Evolutionary conservation across 1,140 invertebrate genomes (phyloP).

Genomic region (Choristoneura fumiferana): DNA sequence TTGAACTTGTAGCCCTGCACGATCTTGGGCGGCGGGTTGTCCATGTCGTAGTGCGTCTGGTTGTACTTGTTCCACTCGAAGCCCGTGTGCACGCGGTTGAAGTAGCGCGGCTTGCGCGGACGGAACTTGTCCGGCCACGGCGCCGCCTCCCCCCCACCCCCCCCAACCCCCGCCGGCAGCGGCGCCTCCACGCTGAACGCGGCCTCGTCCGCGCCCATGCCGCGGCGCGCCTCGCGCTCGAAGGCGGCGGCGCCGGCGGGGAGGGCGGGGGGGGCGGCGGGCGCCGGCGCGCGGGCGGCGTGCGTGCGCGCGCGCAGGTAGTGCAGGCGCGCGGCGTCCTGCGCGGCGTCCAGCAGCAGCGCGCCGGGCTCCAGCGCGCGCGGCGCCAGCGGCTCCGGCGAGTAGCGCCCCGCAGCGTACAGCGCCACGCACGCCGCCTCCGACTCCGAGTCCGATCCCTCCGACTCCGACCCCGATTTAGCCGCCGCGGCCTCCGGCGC

Average conservation of each 20-base stretch:
- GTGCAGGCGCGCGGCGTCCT: constrained; percentile 88
- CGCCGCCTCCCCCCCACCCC: constrained; percentile 91
- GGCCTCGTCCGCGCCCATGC: constrained; percentile 92
- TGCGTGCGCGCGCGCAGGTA: constrained; percentile 81
- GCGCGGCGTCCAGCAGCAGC: constrained; percentile 87
- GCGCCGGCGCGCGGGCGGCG: constrained; percentile 31
- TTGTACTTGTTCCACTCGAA: constrained; percentile 99
- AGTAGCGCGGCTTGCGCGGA: constrained; percentile 97
- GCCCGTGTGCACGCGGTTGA: constrained; percentile 96
- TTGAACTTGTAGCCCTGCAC: constrained; percentile 99
- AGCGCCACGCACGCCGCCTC: constrained; percentile 67
- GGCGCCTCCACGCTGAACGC: constrained; percentile 95
- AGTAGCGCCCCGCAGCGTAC: constrained; percentile 91
- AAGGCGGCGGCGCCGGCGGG: constrained; percentile 79
- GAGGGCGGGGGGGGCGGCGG: constrained; percentile 41
- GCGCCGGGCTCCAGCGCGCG: constrained; percentile 90
- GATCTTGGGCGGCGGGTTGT: constrained; percentile 99
- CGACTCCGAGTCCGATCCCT: constrained; percentile 51
- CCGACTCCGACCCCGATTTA: constrained; percentile 40
- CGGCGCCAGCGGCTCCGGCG: constrained; percentile 85
- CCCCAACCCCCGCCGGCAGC: too few species aligned
- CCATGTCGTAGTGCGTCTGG: constrained; percentile 99
- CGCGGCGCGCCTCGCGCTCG: constrained; percentile 90
- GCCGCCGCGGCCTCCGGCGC: background rate
- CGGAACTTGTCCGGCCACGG: constrained; percentile 99